A percentile compares a stretch with the other conserved stretches of the same genome.
phyloP scores from a whole-genome alignment of 1,140 invertebrate genomes.

The Temnothorax curvispinosus region DNA sequence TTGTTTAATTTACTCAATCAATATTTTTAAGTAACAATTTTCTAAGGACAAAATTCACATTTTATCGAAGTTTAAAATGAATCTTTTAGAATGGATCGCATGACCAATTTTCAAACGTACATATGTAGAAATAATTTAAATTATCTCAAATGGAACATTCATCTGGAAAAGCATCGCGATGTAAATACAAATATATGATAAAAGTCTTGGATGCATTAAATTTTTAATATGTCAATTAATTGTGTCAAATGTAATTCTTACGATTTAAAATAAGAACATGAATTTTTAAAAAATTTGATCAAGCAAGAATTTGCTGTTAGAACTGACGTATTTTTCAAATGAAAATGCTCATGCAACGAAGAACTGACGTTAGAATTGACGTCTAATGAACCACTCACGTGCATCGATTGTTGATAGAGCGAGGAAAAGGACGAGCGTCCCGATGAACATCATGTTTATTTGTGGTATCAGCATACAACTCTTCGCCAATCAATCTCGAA shows the following conservation, averaged over 20 bases:
- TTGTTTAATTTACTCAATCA: background rate
- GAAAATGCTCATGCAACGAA: background rate
- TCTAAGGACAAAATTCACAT: background rate
- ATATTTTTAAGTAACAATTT: background rate
- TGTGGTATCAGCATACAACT: background rate
- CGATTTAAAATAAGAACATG: background rate
- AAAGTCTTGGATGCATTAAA: background rate
- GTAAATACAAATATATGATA: background rate
- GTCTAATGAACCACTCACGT: slow-evolving; percentile 51
- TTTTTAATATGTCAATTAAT: background rate
- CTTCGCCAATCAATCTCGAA: background rate
- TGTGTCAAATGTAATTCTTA: background rate
- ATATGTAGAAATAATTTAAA: background rate
- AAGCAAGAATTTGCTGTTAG: background rate
- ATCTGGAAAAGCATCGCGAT: background rate
- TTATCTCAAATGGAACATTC: background rate
- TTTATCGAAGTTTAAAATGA: background rate
- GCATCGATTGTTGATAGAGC: slow-evolving; percentile 14
- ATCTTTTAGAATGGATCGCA: background rate
- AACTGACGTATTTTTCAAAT: background rate
- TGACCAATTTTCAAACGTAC: background rate
- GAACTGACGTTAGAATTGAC: background rate
- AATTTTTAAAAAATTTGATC: no score
- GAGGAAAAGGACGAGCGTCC: background rate
- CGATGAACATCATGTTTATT: slow-evolving; percentile 33